Evolutionary conservation across 2,797 vertebrate species (phyloP), one percentile per base, ranked within the genome.

Genomic region (Microctenopoma stevenorrisi): DNA sequence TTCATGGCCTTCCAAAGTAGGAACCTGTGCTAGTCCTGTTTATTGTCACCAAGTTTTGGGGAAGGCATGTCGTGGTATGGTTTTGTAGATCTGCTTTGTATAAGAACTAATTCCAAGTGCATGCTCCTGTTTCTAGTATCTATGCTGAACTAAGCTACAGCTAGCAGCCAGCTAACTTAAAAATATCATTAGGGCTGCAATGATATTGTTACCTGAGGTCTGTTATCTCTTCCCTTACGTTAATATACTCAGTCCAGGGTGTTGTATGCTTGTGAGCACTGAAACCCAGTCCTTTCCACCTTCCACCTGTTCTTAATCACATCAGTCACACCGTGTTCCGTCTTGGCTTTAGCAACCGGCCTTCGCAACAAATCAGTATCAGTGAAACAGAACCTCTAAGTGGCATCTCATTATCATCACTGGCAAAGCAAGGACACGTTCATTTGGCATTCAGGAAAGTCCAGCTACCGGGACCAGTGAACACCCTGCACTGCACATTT

Each of bases 21-120:
- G 63, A 46, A 74, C 54, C 64, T 55, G 22, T 40, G 53, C 26
- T 79, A 74, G 82, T 86, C 77, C 67, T 18, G 4, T 66, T 84
- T 73, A 86, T 81, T 78, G 68, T 74, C 63, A 78, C 64, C 82
- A 85, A 81, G 76, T 86, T 82, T 54, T 52, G 46, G 2, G 25
- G 42, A 11, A 48, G 16, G 9, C 7, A 15, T 43, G 52, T 4
- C 7, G 14, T 11, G 11, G 42, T 42, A 5, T 0, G 1, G 62
- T 52, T 76, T 47, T 49, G 26, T 37, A 33, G 57, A 63, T 48
- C 47, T 30, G 35, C 55, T 64, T 58, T 62, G 46, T 15, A 15
- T 26, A 30, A 25, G 13, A 50, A 44, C 47, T 43, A 6, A 0
- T 25, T 48, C 4, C 47, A 25, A 22, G 28, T 30, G 28, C 35